Evolutionary conservation across 2,888 invertebrate species (phyloP).

Genomic region (Xestoiulus laeticollis): DNA sequence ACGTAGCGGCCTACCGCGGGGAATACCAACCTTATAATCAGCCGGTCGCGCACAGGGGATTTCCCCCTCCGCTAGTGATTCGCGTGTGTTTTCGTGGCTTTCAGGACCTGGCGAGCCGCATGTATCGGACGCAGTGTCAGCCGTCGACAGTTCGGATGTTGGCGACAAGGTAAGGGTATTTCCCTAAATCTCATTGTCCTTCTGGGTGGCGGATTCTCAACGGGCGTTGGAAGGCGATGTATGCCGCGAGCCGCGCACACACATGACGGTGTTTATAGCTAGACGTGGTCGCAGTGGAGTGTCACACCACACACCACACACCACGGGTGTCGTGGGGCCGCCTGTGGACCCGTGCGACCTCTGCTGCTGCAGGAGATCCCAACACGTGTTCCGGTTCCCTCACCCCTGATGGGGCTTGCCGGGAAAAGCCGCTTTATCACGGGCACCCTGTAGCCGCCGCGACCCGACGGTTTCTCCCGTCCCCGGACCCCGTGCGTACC

Average conservation of each 20-base stretch:
- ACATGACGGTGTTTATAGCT: too few species aligned
- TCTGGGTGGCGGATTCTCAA: neutral
- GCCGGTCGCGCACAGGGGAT: neutral
- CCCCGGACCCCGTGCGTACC: neutral
- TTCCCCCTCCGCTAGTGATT: neutral
- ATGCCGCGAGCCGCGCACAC: neutral
- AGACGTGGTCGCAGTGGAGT: too few species aligned
- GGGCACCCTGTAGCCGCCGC: neutral
- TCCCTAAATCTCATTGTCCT: neutral
- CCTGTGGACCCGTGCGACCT: too few species aligned
- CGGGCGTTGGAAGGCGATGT: neutral
- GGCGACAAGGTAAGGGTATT: constrained; percentile 44
- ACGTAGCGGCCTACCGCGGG: neutral
- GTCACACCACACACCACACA: too few species aligned
- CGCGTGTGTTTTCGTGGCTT: neutral
- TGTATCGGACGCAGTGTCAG: constrained; percentile 50
- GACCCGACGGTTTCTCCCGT: neutral
- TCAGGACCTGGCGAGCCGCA: neutral
- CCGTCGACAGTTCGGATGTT: constrained; percentile 51
- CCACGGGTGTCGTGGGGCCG: too few species aligned
- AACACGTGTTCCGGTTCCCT: neutral
- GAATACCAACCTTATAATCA: neutral
- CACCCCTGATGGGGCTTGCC: neutral
- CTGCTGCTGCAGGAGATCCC: too few species aligned
- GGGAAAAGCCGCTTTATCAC: neutral